These are phyloP conservation scores for Bucorvus abyssinicus DNA, from an alignment of 2,797 vertebrate species.

Conservation along the genomic window DNA sequence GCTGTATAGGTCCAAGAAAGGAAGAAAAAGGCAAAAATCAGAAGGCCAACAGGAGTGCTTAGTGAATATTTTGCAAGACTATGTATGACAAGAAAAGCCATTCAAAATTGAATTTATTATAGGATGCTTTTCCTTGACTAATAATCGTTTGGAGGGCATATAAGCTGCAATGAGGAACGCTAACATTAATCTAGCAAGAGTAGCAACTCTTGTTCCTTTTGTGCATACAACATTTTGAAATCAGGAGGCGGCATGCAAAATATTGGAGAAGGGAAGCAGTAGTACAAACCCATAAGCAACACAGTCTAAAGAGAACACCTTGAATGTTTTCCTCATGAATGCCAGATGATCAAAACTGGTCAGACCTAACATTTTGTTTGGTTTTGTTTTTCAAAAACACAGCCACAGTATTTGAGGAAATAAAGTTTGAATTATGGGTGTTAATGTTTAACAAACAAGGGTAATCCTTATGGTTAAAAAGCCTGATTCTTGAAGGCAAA, in stretches of 20 bases:
- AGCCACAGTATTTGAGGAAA: not conserved
- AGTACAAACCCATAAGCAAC: not conserved
- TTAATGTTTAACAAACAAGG: not conserved
- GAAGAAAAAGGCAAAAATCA: not conserved
- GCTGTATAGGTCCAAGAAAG: not conserved
- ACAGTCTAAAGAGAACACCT: not conserved
- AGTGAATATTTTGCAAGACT: not conserved
- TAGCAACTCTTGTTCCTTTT: not conserved
- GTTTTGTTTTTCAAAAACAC: not conserved
- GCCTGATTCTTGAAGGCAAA: not conserved
- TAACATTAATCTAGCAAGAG: not conserved
- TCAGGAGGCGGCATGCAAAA: not conserved
- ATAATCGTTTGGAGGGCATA: not conserved
- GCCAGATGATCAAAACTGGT: not conserved
- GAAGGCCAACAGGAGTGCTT: not conserved
- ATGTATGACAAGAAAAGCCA: not conserved
- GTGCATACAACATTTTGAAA: not conserved
- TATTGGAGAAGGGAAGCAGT: not conserved
- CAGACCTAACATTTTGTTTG: not conserved
- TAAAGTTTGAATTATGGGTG: not conserved
- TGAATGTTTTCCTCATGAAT: not conserved
- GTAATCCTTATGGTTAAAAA: not conserved
- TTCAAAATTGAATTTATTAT: not conserved
- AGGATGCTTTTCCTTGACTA: not conserved
- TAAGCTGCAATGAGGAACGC: not conserved